Percentiles rank a stretch among this genome's conserved stretches.
Evolutionary conservation across 2,888 invertebrate genomes (phyloP).

Genomic region (Peribatodes rhomboidaria): DNA sequence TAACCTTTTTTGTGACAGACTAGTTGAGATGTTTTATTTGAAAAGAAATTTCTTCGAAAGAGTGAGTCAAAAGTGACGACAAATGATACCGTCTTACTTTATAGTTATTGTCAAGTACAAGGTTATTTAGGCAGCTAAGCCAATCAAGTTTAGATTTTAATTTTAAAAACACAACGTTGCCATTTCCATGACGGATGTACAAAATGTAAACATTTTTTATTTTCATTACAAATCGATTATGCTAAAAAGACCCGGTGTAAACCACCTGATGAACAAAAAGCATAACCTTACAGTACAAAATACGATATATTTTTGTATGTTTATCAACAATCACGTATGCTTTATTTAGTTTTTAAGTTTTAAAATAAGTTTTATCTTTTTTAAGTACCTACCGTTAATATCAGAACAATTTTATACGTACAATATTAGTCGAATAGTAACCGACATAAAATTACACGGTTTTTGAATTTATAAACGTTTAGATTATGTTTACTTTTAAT

Average conservation of each 20-base stretch:
- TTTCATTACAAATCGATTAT: slow-evolving; percentile 34
- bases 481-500: slow-evolving; percentile 56
- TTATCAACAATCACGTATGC: slow-evolving; percentile 73
- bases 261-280: slow-evolving; percentile 33
- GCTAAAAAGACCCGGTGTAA: slow-evolving; percentile 22
- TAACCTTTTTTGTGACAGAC: background rate
- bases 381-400: slow-evolving; percentile 60
- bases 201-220: slow-evolving; percentile 45
- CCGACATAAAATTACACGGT: slow-evolving; percentile 56
- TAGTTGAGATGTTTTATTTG: background rate
- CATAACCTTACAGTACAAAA: slow-evolving; percentile 85
- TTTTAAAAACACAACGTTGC: slow-evolving; percentile 55
- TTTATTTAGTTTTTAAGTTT: slow-evolving; percentile 75
- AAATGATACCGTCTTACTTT: slow-evolving; percentile 28
- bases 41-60: slow-evolving; percentile 6
- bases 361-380: slow-evolving; percentile 62
- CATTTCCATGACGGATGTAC: slow-evolving; percentile 60
- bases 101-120: slow-evolving; percentile 55
- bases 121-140: slow-evolving; percentile 59
- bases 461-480: slow-evolving; percentile 60
- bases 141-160: slow-evolving; percentile 49
- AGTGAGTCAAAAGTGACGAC: slow-evolving; percentile 33
- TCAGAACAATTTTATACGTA: slow-evolving; percentile 69
- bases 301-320: slow-evolving; percentile 78
- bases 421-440: slow-evolving; percentile 64